A percentile compares a stretch with the other conserved stretches of the same genome.
phyloP scores from a whole-genome alignment of 2,888 invertebrate species.

The Silvanus unidentatus region DNA sequence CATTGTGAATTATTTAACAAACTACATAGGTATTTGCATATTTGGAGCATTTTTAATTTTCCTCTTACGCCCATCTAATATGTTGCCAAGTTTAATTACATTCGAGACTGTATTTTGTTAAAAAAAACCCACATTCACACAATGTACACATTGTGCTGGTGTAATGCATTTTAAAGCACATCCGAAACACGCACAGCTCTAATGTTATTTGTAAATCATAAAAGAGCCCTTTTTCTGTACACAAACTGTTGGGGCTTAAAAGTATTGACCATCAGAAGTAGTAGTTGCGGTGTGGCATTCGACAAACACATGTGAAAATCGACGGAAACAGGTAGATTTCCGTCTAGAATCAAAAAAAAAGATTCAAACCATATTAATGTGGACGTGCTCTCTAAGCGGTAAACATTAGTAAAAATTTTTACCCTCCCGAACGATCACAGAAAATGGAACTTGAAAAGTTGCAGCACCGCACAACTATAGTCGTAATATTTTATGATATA shows the following conservation, averaged over 20 bases:
- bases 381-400: neutral
- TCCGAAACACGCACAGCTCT: neutral
- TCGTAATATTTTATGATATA: constrained; percentile 40
- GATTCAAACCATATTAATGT: too few relatives aligned
- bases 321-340: neutral
- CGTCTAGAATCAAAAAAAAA: neutral
- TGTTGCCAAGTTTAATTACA: neutral
- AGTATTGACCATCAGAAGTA: neutral
- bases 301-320: neutral
- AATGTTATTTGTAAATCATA: constrained; percentile 30
- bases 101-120: too few relatives aligned
- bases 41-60: too few relatives aligned
- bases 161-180: neutral
- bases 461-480: neutral
- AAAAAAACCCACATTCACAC: too few relatives aligned
- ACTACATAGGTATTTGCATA: too few relatives aligned
- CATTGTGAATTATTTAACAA: too few relatives aligned
- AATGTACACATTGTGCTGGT: too few relatives aligned
- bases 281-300: neutral
- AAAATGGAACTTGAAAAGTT: neutral
- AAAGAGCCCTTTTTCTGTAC: constrained; percentile 21
- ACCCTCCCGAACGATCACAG: neutral
- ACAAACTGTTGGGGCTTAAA: too few relatives aligned
- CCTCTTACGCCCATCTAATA: neutral
- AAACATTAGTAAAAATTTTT: neutral